Conservation (phyloP, 2,888 invertebrate genomes). For the Noctua pronuba region DNA sequence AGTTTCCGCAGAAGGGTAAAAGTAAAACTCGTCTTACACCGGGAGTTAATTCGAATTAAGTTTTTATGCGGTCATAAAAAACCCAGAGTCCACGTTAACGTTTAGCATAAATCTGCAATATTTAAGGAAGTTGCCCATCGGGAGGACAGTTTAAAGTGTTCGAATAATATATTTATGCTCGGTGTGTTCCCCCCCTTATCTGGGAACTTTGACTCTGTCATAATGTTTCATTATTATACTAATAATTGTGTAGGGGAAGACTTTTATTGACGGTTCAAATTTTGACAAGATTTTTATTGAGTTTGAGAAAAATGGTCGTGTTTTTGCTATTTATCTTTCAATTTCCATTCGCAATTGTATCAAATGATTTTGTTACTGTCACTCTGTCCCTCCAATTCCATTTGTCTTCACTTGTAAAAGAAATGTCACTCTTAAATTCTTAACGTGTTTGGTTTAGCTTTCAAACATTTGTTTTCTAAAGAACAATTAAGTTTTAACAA, state of each 20-base stretch:
- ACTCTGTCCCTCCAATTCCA: background rate
- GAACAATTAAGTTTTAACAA: conserved; percentile 46
- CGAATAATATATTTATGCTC: conserved; percentile 77
- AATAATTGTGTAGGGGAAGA: conserved; percentile 58
- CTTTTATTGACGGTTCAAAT: conserved; percentile 48
- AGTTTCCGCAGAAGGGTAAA: conserved; percentile 60
- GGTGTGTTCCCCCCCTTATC: conserved; percentile 68
- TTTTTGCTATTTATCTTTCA: conserved; percentile 10
- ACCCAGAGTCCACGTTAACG: conserved; percentile 72
- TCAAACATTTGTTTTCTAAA: conserved; percentile 23
- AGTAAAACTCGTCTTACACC: conserved; percentile 56
- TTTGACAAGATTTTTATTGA: conserved; percentile 55
- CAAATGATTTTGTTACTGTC: conserved; percentile 7
- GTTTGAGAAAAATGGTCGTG: conserved; percentile 30
- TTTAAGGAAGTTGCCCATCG: conserved; percentile 79
- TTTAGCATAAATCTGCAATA: conserved; percentile 87
- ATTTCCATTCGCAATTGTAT: background rate
- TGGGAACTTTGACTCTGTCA: conserved; percentile 58
- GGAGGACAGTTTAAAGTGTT: conserved; percentile 76
- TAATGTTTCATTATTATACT: conserved; percentile 64
- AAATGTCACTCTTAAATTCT: conserved; percentile 23
- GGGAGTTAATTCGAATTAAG: conserved; percentile 85
- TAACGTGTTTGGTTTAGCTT: conserved; percentile 22
- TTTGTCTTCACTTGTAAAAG: conserved; percentile 15
- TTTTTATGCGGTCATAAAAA: conserved; percentile 79